phyloP scores from a whole-genome alignment of 2,113 vertebrate genomes.

The Tupaia tana region DNA sequence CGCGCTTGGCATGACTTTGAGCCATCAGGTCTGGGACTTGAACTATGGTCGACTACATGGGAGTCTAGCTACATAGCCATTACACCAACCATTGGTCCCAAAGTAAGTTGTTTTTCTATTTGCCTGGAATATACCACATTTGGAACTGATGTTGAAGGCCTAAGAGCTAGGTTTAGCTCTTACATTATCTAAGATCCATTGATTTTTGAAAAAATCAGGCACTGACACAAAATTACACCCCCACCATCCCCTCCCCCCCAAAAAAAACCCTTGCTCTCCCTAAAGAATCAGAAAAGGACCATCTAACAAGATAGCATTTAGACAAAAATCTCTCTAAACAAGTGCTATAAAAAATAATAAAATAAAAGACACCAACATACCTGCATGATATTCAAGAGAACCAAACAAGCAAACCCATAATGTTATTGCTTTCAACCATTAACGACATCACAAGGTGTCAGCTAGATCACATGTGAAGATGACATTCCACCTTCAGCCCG shows the following conservation, averaged over 20 bases:
- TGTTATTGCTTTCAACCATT: not conserved
- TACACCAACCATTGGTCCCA: too few species aligned
- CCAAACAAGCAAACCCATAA: not conserved
- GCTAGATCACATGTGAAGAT: not conserved
- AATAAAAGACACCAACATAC: not conserved
- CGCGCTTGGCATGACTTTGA: too few species aligned
- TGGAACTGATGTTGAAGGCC: too few species aligned
- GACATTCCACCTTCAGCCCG: not conserved
- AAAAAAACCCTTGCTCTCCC: not conserved
- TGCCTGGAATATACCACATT: too few species aligned
- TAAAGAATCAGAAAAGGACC: not conserved
- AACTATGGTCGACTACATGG: too few species aligned
- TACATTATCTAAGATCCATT: too few species aligned
- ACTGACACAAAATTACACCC: too few species aligned
- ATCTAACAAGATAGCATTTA: not conserved
- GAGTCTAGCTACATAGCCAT: too few species aligned
- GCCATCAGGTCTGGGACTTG: too few species aligned
- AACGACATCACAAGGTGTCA: accelerated
- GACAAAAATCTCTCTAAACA: not conserved
- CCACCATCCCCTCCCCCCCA: too few species aligned
- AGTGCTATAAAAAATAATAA: not conserved
- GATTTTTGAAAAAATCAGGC: not conserved
- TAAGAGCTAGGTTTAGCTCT: too few species aligned
- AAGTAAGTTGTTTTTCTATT: too few species aligned
- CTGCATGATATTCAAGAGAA: not conserved